Percentiles rank a stretch among this genome's conserved stretches.
These are phyloP conservation scores for Sphinx pinastri DNA, from an alignment of 2,888 invertebrate species.

Conservation along the genomic window DNA sequence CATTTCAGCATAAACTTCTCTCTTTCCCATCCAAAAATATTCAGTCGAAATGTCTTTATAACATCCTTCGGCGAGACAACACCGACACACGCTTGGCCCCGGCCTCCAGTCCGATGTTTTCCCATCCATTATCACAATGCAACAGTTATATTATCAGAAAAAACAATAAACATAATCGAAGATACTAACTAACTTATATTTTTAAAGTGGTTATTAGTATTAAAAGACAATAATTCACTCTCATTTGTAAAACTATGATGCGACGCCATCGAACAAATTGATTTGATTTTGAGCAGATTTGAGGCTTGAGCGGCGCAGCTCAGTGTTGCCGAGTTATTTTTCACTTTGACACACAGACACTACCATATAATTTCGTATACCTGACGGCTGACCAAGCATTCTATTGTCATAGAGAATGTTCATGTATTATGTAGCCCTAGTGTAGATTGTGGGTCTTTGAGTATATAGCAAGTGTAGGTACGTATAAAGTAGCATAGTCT, in stretches of 20 bases:
- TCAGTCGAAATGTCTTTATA: conserved; percentile 80
- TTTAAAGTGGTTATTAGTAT: conserved; percentile 25
- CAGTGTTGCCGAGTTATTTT: neutral
- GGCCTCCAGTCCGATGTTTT: conserved; percentile 74
- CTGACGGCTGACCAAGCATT: no score
- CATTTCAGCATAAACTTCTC: conserved; percentile 78
- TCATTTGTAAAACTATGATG: neutral
- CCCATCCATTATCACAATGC: conserved; percentile 62
- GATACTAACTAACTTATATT: conserved; percentile 38
- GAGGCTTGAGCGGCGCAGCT: neutral
- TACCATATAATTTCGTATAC: no score
- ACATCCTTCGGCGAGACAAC: conserved; percentile 75
- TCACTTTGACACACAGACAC: no score
- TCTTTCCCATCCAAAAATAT: conserved; percentile 81
- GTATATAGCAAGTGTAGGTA: no score
- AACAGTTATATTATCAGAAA: conserved; percentile 53
- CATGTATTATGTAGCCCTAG: no score
- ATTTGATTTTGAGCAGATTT: no score
- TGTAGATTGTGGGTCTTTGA: no score
- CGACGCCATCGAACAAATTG: conserved; percentile 26
- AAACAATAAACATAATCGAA: conserved; percentile 46
- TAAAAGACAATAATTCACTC: conserved; percentile 22
- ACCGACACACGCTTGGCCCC: conserved; percentile 75
- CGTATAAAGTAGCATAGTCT: no score
- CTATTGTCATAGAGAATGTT: no score